phyloP scores from a whole-genome alignment of 2,888 invertebrate genomes.

The Tortricodes alternella region DNA sequence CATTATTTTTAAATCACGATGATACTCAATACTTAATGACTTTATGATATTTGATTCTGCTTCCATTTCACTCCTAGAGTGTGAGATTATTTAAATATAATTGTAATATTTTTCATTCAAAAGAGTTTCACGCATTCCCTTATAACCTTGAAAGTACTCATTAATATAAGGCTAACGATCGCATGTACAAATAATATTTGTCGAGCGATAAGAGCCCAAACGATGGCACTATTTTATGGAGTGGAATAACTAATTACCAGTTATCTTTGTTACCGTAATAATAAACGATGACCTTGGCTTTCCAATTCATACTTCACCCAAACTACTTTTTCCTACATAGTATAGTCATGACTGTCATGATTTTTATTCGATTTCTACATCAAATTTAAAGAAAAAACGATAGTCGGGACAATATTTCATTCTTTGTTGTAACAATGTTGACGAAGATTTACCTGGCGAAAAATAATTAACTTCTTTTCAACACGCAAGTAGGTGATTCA shows the following conservation, averaged over 20 bases:
- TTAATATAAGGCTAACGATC: constrained; percentile 10
- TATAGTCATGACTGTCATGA: background rate
- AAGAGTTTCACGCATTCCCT: too few relatives aligned
- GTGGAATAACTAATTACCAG: constrained; percentile 10
- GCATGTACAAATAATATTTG: constrained; percentile 29
- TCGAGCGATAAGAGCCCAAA: constrained; percentile 1
- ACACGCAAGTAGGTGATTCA: constrained; percentile 23
- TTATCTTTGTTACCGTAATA: constrained; percentile 14
- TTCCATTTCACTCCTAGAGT: too few relatives aligned
- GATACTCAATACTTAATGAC: too few relatives aligned
- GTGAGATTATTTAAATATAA: background rate
- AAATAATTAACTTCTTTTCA: background rate
- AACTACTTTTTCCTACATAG: background rate
- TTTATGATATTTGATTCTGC: too few relatives aligned
- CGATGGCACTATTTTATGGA: background rate
- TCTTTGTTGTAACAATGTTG: too few relatives aligned
- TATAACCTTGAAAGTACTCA: background rate
- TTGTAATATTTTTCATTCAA: background rate
- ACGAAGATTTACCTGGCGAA: background rate
- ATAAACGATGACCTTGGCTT: background rate
- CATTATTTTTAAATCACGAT: too few relatives aligned
- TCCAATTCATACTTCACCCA: background rate
- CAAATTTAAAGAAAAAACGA: too few relatives aligned
- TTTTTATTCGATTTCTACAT: background rate
- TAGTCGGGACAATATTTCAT: too few relatives aligned